phyloP scores from a whole-genome alignment of 2,797 vertebrate species.

The Thunnus albacares region DNA sequence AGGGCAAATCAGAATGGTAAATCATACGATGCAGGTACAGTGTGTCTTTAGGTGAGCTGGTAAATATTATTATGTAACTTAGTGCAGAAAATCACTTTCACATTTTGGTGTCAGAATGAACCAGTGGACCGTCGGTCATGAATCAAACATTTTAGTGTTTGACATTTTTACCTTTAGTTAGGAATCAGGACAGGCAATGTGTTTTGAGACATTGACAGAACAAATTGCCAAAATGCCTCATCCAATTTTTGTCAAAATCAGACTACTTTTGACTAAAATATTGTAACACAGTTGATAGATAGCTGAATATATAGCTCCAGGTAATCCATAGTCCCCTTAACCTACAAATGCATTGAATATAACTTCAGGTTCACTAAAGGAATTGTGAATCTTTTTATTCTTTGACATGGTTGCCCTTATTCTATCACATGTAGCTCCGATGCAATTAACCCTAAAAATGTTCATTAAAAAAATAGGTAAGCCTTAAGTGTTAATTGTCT shows the following conservation, averaged over 20 bases:
- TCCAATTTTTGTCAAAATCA: background rate
- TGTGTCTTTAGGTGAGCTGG: no score
- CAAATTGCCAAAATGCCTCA: background rate
- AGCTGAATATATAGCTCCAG: background rate
- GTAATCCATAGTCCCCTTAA: conserved; percentile 13
- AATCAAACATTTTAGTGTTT: background rate
- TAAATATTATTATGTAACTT: no score
- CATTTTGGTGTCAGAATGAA: no score
- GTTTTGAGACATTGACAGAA: background rate
- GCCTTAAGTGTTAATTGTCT: conserved; percentile 79
- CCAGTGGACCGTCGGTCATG: no score
- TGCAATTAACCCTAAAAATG: conserved; percentile 81
- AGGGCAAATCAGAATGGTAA: no score
- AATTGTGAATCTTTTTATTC: conserved; percentile 46
- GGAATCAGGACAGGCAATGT: background rate
- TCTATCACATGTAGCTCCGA: conserved; percentile 66
- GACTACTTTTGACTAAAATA: background rate
- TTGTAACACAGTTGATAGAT: background rate
- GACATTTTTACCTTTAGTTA: background rate
- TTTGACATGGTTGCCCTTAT: conserved; percentile 75
- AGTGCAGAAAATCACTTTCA: no score
- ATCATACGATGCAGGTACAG: no score
- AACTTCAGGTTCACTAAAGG: conserved; percentile 49
- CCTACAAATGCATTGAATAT: conserved; percentile 32
- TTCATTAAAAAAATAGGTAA: conserved; percentile 77